phyloP scores from a whole-genome alignment of 1,140 invertebrate genomes.

The Magallana angulata region DNA sequence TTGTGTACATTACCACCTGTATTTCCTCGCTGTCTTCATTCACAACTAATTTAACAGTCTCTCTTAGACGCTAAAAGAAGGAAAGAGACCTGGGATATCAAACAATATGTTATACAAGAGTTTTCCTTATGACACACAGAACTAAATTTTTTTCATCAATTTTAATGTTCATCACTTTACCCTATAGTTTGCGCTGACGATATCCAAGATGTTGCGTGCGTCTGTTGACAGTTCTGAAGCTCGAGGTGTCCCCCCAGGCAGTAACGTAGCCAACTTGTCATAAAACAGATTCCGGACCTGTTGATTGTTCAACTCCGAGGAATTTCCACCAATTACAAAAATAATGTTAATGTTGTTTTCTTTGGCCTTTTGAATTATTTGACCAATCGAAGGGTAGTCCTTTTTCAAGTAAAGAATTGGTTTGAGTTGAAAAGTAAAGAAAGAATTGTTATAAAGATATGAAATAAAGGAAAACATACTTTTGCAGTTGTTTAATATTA shows the following conservation, averaged over 20 bases:
- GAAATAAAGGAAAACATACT: too few species aligned
- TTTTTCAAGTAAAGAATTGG: constrained; percentile 72
- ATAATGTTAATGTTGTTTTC: constrained; percentile 97
- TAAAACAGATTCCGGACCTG: constrained; percentile 40
- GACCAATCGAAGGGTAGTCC: constrained; percentile 97
- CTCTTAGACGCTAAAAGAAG: constrained; percentile 23
- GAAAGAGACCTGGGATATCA: too few species aligned
- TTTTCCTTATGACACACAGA: too few species aligned
- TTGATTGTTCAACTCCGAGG: neutral
- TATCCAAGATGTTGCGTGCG: constrained; percentile 93
- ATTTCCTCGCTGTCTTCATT: constrained; percentile 13
- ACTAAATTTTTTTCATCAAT: too few species aligned
- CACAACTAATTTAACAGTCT: constrained; percentile 25
- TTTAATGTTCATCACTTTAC: neutral
- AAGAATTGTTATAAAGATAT: too few species aligned
- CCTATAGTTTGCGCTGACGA: constrained; percentile 90
- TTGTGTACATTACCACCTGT: neutral
- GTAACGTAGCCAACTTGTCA: constrained; percentile 31
- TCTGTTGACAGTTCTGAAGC: constrained; percentile 90
- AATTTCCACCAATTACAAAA: constrained; percentile 88
- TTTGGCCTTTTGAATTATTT: constrained; percentile 90
- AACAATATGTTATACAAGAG: too few species aligned
- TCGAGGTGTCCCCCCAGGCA: constrained; percentile 80
- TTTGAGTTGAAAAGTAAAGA: too few species aligned
- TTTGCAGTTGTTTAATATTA: too few species aligned